phyloP scores from a whole-genome alignment of 2,797 vertebrate species.

The Natrix natrix region DNA sequence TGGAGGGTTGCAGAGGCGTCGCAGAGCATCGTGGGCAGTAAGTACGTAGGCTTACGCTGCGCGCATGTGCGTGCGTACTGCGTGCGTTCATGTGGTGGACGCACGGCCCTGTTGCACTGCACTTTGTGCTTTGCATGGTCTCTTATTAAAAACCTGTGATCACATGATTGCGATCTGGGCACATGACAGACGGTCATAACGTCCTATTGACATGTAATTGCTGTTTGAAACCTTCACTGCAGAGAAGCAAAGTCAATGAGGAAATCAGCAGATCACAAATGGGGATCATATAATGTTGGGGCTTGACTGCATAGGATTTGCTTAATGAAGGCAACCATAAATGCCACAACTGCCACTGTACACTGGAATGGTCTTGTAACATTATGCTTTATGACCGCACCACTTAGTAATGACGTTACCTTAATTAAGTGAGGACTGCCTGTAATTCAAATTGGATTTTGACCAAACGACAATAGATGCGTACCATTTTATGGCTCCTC shows the following conservation, averaged over 20 bases:
- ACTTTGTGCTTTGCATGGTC: not conserved
- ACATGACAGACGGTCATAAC: not conserved
- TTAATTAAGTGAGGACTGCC: not conserved
- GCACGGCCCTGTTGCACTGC: too few relatives aligned
- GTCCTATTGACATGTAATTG: not conserved
- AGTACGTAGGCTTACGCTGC: too few relatives aligned
- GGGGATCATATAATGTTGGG: not conserved
- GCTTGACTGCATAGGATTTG: not conserved
- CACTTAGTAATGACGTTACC: not conserved
- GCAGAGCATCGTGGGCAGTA: too few relatives aligned
- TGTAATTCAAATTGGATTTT: not conserved
- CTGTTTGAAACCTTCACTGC: not conserved
- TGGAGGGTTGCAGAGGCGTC: too few relatives aligned
- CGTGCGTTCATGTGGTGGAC: too few relatives aligned
- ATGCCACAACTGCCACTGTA: not conserved
- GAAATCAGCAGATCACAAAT: not conserved
- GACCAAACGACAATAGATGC: slow-evolving; percentile 33
- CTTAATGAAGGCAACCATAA: not conserved
- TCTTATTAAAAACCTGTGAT: not conserved
- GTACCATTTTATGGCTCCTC: slow-evolving; percentile 85
- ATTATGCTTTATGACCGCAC: not conserved
- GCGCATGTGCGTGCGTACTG: too few relatives aligned
- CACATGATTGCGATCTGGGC: not conserved
- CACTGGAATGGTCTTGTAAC: not conserved
- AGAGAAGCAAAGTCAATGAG: not conserved